A percentile compares a stretch with the other conserved stretches of the same genome.
Evolutionary conservation across 2,888 invertebrate genomes (phyloP).

Genomic region (Pristionchus maxplancki): DNA sequence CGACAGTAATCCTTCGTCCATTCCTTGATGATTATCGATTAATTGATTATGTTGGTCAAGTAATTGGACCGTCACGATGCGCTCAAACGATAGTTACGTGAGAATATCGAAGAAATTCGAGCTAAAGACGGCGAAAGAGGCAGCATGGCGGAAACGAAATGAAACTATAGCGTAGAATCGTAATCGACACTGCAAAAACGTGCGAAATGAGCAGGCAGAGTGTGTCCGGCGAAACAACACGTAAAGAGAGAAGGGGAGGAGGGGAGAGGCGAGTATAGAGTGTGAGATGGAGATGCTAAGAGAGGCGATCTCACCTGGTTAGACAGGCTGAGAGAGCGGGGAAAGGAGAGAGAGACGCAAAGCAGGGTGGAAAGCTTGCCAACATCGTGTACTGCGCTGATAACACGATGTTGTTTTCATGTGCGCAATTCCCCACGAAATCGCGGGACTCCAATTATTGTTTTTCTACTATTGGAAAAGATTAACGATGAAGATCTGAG

Average conservation of each 20-base stretch:
- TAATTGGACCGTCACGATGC: no score
- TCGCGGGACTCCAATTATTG: no score
- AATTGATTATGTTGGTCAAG: no score
- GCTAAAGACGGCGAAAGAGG: background rate
- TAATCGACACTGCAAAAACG: background rate
- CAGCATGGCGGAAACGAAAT: background rate
- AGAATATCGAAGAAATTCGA: no score
- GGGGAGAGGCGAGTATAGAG: background rate
- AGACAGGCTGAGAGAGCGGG: background rate
- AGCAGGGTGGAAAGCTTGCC: background rate
- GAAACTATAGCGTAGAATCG: no score
- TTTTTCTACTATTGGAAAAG: no score
- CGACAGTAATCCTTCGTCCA: conserved; percentile 19
- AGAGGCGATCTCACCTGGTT: background rate
- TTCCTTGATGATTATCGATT: background rate
- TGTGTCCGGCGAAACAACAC: background rate
- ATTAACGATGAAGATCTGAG: no score
- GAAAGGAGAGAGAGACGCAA: background rate
- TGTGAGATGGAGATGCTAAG: background rate
- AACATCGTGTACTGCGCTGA: background rate
- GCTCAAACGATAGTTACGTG: no score
- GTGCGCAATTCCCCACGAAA: background rate
- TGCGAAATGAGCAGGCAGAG: background rate
- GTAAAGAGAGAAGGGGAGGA: background rate
- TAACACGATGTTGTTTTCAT: conserved; percentile 14